Evolutionary conservation across 2,797 vertebrate species (phyloP).

Genomic region (Decapterus maruadsi): DNA sequence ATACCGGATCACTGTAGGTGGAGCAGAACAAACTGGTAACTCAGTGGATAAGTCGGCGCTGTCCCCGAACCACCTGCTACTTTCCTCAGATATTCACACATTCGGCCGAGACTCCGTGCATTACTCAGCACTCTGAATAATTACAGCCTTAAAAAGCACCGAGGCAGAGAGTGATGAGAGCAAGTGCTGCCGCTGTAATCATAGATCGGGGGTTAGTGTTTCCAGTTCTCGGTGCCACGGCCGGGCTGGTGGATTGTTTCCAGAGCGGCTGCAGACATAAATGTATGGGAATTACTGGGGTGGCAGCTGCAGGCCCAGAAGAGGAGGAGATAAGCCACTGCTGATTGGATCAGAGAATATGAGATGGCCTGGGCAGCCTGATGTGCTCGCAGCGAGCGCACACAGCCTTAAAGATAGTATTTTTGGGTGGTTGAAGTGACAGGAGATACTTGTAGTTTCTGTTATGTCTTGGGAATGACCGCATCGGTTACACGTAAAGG

Average conservation of each 20-base stretch:
- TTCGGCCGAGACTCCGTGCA: neutral
- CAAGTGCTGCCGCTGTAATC: conserved; percentile 69
- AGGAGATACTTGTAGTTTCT: conserved; percentile 64
- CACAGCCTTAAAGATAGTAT: conserved; percentile 64
- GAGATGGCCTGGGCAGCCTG: conserved; percentile 69
- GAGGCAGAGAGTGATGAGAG: conserved; percentile 43
- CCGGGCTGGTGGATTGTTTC: conserved; percentile 72
- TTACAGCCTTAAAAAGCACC: conserved; percentile 53
- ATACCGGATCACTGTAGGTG: neutral
- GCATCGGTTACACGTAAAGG: conserved; percentile 67
- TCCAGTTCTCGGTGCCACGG: conserved; percentile 63
- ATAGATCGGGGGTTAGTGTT: conserved; percentile 72
- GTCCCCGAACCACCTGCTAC: neutral
- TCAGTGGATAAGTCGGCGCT: neutral
- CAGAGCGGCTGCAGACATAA: conserved; percentile 68
- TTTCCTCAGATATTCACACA: conserved; percentile 36
- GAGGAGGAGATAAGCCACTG: conserved; percentile 81
- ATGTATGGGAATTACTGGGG: conserved; percentile 74
- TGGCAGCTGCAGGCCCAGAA: conserved; percentile 82
- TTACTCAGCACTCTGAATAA: conserved; percentile 45
- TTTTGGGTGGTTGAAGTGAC: conserved; percentile 56
- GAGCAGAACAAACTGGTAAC: neutral
- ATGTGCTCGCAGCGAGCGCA: conserved; percentile 47
- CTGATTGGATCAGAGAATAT: conserved; percentile 83
- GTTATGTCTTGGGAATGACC: conserved; percentile 51